Percentiles rank a stretch among this genome's conserved stretches.
phyloP scores from a whole-genome alignment of 2,888 invertebrate genomes.

The Lasioglossum marginatum region DNA sequence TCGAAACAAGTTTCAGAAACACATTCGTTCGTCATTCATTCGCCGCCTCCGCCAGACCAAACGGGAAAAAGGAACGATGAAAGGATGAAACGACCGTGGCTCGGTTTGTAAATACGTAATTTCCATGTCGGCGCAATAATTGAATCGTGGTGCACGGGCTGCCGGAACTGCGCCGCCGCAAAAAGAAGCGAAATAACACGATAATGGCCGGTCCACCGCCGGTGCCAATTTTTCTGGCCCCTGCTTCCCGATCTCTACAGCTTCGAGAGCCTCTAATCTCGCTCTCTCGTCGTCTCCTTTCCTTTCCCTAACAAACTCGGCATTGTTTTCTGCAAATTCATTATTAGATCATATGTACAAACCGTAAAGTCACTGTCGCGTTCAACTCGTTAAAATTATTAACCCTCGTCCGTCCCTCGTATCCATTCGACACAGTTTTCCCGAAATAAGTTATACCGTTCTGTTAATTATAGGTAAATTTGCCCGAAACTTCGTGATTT shows the following conservation, averaged over 20 bases:
- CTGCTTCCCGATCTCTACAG: not conserved
- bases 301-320: not conserved
- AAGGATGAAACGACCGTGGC: constrained; percentile 46
- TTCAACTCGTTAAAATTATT: too few relatives aligned
- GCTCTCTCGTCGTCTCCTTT: not conserved
- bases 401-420: too few relatives aligned
- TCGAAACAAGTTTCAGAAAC: constrained; percentile 73
- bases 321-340: not conserved
- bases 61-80: constrained; percentile 29
- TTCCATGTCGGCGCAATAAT: constrained; percentile 63
- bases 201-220: constrained; percentile 15
- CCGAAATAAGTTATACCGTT: too few relatives aligned
- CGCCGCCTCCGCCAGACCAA: constrained; percentile 43
- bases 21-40: constrained; percentile 68
- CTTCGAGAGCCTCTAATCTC: not conserved
- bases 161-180: not conserved
- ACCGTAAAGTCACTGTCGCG: not conserved
- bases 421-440: too few relatives aligned
- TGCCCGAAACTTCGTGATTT: too few relatives aligned
- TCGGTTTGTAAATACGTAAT: constrained; percentile 62
- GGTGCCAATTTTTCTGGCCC: constrained; percentile 13
- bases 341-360: not conserved
- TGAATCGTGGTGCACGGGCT: constrained; percentile 49
- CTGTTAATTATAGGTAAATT: too few relatives aligned
- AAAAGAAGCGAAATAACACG: constrained; percentile 24